Percentiles rank a stretch among this genome's conserved stretches.
These are phyloP conservation scores for Zhuqinia jingwanae DNA, from an alignment of 2,888 invertebrate species.

Conservation along the genomic window DNA sequence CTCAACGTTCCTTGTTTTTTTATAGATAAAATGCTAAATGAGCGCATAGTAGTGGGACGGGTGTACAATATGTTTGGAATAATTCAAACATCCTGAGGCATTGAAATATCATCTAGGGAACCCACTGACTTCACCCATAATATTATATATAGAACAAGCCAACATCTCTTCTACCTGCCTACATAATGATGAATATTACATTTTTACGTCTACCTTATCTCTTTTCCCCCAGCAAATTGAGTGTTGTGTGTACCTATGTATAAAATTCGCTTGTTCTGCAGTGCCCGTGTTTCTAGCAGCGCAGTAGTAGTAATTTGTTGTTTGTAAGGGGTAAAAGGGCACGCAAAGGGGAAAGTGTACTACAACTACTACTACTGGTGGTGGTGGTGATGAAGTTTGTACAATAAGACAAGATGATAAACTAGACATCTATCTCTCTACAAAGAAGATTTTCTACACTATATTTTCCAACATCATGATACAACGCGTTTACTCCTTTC, in stretches of 20 bases:
- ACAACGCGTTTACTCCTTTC: too few species aligned
- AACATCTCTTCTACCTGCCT: too few species aligned
- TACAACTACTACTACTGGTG: too few species aligned
- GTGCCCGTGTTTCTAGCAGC: background rate
- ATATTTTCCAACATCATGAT: background rate
- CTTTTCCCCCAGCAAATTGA: background rate
- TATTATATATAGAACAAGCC: background rate
- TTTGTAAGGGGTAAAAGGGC: background rate
- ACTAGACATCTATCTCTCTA: too few species aligned
- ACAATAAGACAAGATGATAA: background rate
- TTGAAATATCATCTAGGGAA: conserved; percentile 21
- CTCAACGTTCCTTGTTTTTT: too few species aligned
- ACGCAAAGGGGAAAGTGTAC: too few species aligned
- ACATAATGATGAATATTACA: background rate
- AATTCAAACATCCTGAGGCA: conserved; percentile 63
- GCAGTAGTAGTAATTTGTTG: background rate
- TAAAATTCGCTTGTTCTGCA: background rate
- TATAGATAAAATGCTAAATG: too few species aligned
- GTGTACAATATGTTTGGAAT: conserved; percentile 59
- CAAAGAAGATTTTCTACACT: too few species aligned
- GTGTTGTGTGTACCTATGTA: background rate
- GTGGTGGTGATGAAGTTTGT: background rate
- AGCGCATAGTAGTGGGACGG: too few species aligned
- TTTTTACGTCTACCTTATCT: conserved; percentile 20
- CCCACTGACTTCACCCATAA: background rate